A percentile compares a stretch with the other conserved stretches of the same genome.
Conservation (phyloP, 2,888 invertebrate species). For the Macrosoma leucophasiata region DNA sequence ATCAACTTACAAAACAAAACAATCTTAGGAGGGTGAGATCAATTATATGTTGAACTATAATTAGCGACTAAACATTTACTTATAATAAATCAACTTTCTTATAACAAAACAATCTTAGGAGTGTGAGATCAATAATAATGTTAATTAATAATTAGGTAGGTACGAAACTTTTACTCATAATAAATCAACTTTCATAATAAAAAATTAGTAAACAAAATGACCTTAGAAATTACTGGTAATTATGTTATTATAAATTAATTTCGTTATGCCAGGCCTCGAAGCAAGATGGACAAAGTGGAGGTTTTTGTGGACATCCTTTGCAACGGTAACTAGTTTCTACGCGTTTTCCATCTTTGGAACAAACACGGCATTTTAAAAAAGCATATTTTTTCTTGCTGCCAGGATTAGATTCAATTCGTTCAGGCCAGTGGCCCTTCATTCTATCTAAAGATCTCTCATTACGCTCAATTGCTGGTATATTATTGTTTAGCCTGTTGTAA, state of each 20-base stretch:
- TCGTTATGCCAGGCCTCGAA: conserved; percentile 23
- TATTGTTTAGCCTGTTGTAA: conserved; percentile 14
- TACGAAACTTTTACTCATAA: conserved; percentile 15
- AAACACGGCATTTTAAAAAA: conserved; percentile 24
- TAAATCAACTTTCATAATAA: conserved; percentile 13
- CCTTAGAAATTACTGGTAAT: conserved; percentile 13
- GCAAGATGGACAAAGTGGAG: conserved; percentile 23
- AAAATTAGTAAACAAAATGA: conserved; percentile 13
- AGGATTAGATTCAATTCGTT: conserved; percentile 15
- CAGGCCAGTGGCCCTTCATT: conserved; percentile 22
- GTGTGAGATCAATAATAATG: conserved; percentile 16
- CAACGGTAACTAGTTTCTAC: conserved; percentile 21
- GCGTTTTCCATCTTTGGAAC: conserved; percentile 20
- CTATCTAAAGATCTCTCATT: conserved; percentile 13
- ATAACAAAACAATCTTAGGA: conserved; percentile 16
- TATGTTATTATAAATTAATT: conserved; percentile 16
- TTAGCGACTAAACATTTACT: conserved; percentile 7
- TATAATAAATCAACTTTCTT: conserved; percentile 14
- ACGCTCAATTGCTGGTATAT: conserved; percentile 11
- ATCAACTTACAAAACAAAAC: conserved; percentile 12
- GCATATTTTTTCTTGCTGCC: conserved; percentile 16
- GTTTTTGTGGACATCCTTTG: conserved; percentile 21
- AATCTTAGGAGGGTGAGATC: conserved; percentile 4
- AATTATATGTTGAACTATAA: conserved; percentile 4
- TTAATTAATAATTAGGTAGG: conserved; percentile 15